Percentiles rank a stretch among this genome's conserved stretches.
Evolutionary conservation across 2,888 invertebrate genomes (phyloP).

Genomic region (Plebejus argus): DNA sequence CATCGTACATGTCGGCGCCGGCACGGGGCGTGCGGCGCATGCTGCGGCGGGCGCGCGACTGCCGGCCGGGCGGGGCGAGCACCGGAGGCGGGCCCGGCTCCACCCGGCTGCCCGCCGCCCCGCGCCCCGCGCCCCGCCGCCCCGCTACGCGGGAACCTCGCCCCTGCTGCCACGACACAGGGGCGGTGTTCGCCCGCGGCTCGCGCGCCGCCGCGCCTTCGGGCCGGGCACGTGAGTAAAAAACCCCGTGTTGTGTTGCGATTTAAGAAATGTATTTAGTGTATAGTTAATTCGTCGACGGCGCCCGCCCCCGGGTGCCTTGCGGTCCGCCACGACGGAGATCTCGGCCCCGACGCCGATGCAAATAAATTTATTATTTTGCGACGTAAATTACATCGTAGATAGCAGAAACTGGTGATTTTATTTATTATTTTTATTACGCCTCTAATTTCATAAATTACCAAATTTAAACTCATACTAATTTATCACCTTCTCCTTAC

Average conservation of each 20-base stretch:
- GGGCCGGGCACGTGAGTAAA: conserved; percentile 1
- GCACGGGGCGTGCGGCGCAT: conserved; percentile 48
- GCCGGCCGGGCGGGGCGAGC: conserved; percentile 67
- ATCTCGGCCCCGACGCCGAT: not conserved
- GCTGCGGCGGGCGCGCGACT: conserved; percentile 56
- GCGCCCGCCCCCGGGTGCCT: not conserved
- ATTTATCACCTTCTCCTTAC: no score
- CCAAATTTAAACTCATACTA: no score
- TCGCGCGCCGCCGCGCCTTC: not conserved
- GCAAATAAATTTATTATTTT: not conserved
- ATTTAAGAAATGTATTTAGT: conserved; percentile 29
- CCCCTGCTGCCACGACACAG: not conserved
- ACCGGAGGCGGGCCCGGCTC: conserved; percentile 71
- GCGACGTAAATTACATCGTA: not conserved
- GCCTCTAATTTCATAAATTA: no score
- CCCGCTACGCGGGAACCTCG: not conserved
- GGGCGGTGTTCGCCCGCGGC: not conserved
- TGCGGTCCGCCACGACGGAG: not conserved
- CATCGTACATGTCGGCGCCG: conserved; percentile 54
- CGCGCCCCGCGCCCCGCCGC: not conserved
- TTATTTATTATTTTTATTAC: not conserved
- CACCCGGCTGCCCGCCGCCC: conserved; percentile 44
- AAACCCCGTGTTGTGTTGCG: conserved; percentile 10
- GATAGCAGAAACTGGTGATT: not conserved
- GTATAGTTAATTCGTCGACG: conserved; percentile 23